A percentile compares a stretch with the other conserved stretches of the same genome.
These are phyloP conservation scores for Stegana nigrithorax DNA, from an alignment of 2,888 invertebrate species.

Conservation along the genomic window DNA sequence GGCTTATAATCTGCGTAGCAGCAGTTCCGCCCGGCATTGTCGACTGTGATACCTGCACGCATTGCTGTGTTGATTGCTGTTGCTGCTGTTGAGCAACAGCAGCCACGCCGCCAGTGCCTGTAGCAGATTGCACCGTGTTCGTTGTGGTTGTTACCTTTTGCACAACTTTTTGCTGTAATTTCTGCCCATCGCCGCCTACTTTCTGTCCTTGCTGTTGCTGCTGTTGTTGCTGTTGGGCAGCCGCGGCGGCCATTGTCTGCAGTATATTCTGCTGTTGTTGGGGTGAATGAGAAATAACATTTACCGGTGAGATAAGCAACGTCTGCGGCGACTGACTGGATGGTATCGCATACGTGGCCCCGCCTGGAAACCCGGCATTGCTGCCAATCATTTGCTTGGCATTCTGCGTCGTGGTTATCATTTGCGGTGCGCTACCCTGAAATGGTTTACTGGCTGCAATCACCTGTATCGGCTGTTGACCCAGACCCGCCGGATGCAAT, in stretches of 20 bases:
- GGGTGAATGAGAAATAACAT: conserved; percentile 64
- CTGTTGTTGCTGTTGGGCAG: conserved; percentile 57
- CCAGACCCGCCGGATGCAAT: conserved; percentile 70
- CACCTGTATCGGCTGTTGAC: conserved; percentile 73
- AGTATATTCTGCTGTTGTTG: conserved; percentile 69
- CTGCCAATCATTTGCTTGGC: conserved; percentile 75
- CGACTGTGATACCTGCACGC: conserved; percentile 79
- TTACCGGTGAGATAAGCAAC: conserved; percentile 75
- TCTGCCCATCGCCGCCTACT: conserved; percentile 49
- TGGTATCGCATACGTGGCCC: conserved; percentile 79
- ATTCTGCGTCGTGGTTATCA: conserved; percentile 81
- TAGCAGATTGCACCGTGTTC: conserved; percentile 60
- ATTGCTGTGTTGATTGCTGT: conserved; percentile 74
- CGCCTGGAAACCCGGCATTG: conserved; percentile 63
- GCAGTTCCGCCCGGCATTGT: conserved; percentile 70
- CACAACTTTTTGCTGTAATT: conserved; percentile 70
- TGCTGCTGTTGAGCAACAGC: conserved; percentile 51
- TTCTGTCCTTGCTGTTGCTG: conserved; percentile 49
- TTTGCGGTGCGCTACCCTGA: conserved; percentile 85
- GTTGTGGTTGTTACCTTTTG: conserved; percentile 70
- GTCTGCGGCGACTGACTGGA: conserved; percentile 84
- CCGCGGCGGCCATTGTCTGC: conserved; percentile 60
- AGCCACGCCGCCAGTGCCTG: conserved; percentile 64
- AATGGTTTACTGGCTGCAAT: conserved; percentile 85
- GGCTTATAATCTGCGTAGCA: conserved; percentile 78